Evolutionary conservation across 2,797 vertebrate genomes (phyloP).

Genomic region (Sebastes iracundus): DNA sequence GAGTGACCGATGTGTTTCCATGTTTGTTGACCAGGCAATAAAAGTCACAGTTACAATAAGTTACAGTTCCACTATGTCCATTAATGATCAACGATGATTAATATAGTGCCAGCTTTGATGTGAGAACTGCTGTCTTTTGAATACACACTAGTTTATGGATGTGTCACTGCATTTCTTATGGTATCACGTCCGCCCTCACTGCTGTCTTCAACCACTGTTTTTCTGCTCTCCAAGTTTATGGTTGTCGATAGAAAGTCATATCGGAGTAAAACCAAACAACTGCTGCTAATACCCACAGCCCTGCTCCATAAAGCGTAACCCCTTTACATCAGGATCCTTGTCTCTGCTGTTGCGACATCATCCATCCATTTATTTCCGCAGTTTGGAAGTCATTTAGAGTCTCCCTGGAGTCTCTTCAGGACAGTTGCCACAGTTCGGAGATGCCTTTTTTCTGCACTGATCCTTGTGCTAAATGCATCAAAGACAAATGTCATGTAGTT

Average conservation of each 20-base stretch:
- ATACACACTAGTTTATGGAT: background rate
- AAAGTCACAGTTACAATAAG: background rate
- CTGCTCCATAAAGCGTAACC: background rate
- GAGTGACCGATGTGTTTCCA: no score
- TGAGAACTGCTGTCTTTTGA: background rate
- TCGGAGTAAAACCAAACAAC: background rate
- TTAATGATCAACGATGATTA: background rate
- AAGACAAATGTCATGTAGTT: conserved; percentile 29
- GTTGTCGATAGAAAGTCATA: background rate
- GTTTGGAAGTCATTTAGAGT: conserved; percentile 34
- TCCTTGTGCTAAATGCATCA: conserved; percentile 40
- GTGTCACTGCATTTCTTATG: background rate
- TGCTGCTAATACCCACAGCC: background rate
- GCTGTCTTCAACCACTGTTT: background rate
- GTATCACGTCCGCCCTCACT: background rate
- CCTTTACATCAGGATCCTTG: background rate
- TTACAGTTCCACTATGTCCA: background rate
- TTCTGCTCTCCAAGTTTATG: background rate
- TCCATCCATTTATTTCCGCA: conserved; percentile 20
- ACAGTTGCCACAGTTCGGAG: conserved; percentile 28
- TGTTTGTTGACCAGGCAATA: background rate
- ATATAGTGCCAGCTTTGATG: background rate
- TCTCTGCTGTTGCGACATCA: conserved; percentile 2
- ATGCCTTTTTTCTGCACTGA: conserved; percentile 15
- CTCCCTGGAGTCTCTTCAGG: conserved; percentile 44